Evolutionary conservation across 2,888 invertebrate species (phyloP).

Genomic region (Microplitis manilae): DNA sequence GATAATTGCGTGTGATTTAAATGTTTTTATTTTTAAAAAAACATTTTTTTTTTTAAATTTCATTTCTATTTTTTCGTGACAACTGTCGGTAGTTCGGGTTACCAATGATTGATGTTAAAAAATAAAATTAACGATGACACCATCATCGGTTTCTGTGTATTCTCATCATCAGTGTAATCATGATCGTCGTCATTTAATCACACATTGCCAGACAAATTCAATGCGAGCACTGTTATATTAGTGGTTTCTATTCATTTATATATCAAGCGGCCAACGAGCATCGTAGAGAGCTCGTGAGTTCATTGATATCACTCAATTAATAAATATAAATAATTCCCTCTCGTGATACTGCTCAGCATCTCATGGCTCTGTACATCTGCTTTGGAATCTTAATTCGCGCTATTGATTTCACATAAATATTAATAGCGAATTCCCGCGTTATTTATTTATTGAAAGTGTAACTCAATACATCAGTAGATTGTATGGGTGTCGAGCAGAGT

Average conservation of each 20-base stretch:
- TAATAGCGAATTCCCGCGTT: background rate
- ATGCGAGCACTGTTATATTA: constrained; percentile 64
- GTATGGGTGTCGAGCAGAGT: background rate
- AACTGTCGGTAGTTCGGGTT: background rate
- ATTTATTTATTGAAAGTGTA: background rate
- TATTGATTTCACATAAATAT: background rate
- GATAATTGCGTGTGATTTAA: constrained; percentile 13
- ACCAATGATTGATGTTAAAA: constrained; percentile 5
- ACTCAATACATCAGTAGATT: background rate
- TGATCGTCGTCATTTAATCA: background rate
- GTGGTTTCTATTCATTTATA: background rate
- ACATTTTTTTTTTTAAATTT: constrained; percentile 2
- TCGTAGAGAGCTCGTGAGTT: constrained; percentile 58
- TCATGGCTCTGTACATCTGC: constrained; percentile 51
- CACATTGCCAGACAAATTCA: constrained; percentile 57
- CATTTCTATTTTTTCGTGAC: background rate
- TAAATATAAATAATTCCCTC: constrained; percentile 66
- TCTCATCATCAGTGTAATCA: background rate
- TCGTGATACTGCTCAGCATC: constrained; percentile 44
- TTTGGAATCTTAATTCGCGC: constrained; percentile 8
- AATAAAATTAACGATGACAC: constrained; percentile 1
- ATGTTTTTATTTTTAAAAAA: constrained; percentile 11
- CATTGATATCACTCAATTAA: constrained; percentile 70
- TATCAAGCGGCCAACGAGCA: background rate
- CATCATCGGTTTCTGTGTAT: background rate